phyloP scores from a whole-genome alignment of 2,888 invertebrate genomes.

The Chelonus formosanus region DNA sequence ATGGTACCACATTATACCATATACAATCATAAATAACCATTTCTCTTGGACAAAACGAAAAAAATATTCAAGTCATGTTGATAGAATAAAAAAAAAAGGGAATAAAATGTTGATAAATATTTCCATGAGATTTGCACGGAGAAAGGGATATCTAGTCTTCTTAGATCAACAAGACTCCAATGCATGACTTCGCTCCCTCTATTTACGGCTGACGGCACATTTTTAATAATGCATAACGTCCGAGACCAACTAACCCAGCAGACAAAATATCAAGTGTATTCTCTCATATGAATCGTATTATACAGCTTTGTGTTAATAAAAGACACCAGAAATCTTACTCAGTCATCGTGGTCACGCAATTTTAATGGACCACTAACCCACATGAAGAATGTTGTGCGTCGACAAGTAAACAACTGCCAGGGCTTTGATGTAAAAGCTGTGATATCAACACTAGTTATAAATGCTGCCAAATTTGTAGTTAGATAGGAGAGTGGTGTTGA shows the following conservation, averaged over 20 bases:
- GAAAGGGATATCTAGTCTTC: slow-evolving; percentile 14
- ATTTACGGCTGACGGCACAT: slow-evolving; percentile 16
- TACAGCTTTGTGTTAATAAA: slow-evolving; percentile 6
- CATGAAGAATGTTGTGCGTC: slow-evolving; percentile 42
- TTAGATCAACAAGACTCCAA: not conserved
- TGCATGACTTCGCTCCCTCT: slow-evolving; percentile 3
- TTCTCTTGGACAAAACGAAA: no score
- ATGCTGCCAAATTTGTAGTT: not conserved
- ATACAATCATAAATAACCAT: no score
- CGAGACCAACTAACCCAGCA: slow-evolving; percentile 29
- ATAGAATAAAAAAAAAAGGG: not conserved
- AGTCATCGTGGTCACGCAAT: slow-evolving; percentile 34
- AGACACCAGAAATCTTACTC: slow-evolving; percentile 27
- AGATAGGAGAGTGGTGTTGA: no score
- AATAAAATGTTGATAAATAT: slow-evolving; percentile 3
- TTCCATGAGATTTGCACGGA: slow-evolving; percentile 15
- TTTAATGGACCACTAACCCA: slow-evolving; percentile 53
- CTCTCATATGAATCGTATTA: slow-evolving; percentile 23
- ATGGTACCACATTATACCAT: no score
- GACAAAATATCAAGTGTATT: slow-evolving; percentile 14
- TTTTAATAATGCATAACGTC: slow-evolving; percentile 29
- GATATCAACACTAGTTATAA: not conserved
- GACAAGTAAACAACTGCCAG: not conserved
- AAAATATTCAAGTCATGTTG: no score
- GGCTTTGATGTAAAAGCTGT: not conserved